These are phyloP conservation scores for Tapera naevia DNA, from an alignment of 2,797 vertebrate genomes.

Conservation along the genomic window DNA sequence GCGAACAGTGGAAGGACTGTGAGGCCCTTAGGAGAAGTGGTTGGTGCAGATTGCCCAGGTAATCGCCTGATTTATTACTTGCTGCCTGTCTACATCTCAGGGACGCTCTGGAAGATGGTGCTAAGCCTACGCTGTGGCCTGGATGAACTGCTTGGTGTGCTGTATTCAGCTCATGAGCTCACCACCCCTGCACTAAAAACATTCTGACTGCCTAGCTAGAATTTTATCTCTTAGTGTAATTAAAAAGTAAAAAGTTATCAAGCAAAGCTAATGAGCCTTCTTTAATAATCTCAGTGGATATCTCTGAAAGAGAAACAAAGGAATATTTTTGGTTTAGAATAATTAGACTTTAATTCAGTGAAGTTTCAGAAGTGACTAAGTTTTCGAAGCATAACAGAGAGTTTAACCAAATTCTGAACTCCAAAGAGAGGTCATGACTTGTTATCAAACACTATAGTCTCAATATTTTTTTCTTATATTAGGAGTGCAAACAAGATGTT, in stretches of 20 bases:
- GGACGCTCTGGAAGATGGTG: not conserved
- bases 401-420: not conserved
- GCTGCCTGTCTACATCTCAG: not conserved
- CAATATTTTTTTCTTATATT: constrained; percentile 59
- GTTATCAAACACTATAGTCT: constrained; percentile 59
- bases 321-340: not conserved
- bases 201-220: not conserved
- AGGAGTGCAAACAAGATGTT: constrained; percentile 61
- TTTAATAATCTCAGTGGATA: not conserved
- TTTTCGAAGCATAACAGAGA: not conserved
- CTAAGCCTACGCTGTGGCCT: not conserved
- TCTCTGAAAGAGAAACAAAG: not conserved
- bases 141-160: not conserved
- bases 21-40: not conserved
- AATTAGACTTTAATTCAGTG: constrained; percentile 1
- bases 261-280: not conserved
- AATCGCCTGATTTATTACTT: not conserved
- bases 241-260: not conserved
- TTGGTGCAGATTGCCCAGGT: not conserved
- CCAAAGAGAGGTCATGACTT: constrained; percentile 32
- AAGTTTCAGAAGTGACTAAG: not conserved
- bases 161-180: constrained; percentile 15
- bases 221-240: constrained; percentile 28
- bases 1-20: not conserved
- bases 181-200: not conserved